These are phyloP conservation scores for Hesperia comma DNA, from an alignment of 2,888 invertebrate genomes.

Conservation along the genomic window DNA sequence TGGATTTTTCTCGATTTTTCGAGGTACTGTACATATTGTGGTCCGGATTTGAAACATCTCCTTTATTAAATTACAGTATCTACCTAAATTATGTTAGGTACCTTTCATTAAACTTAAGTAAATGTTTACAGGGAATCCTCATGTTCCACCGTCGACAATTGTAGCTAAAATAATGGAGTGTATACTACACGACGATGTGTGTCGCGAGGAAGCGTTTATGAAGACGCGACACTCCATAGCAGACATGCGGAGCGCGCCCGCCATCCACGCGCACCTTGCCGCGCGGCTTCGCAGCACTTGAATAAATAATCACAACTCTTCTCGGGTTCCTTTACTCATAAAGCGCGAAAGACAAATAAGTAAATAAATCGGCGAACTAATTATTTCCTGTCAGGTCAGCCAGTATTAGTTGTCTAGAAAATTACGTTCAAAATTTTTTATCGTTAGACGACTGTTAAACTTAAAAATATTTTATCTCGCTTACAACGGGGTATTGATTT, in stretches of 20 bases:
- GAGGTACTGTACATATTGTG: too few relatives aligned
- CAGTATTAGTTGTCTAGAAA: neutral
- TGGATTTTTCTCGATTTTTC: too few relatives aligned
- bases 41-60: too few relatives aligned
- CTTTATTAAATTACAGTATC: too few relatives aligned
- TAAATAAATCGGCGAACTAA: neutral
- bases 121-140: slow-evolving; percentile 86
- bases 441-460: too few relatives aligned
- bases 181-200: slow-evolving; percentile 84
- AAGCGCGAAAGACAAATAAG: slow-evolving; percentile 15
- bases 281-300: slow-evolving; percentile 47
- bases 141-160: slow-evolving; percentile 91
- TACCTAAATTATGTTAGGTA: too few relatives aligned
- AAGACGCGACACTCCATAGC: slow-evolving; percentile 77
- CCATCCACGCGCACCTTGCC: slow-evolving; percentile 60
- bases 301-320: slow-evolving; percentile 29
- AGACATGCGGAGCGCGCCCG: slow-evolving; percentile 68
- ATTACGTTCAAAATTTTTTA: neutral
- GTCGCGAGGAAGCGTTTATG: slow-evolving; percentile 72
- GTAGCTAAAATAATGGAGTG: slow-evolving; percentile 92
- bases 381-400: neutral
- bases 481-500: too few relatives aligned
- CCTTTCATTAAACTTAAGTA: too few relatives aligned
- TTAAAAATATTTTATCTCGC: too few relatives aligned
- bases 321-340: neutral